Evolutionary conservation across 2,113 vertebrate genomes (phyloP), one percentile per base, ranked within the genome.

Genomic region (Phainopepla nitens): DNA sequence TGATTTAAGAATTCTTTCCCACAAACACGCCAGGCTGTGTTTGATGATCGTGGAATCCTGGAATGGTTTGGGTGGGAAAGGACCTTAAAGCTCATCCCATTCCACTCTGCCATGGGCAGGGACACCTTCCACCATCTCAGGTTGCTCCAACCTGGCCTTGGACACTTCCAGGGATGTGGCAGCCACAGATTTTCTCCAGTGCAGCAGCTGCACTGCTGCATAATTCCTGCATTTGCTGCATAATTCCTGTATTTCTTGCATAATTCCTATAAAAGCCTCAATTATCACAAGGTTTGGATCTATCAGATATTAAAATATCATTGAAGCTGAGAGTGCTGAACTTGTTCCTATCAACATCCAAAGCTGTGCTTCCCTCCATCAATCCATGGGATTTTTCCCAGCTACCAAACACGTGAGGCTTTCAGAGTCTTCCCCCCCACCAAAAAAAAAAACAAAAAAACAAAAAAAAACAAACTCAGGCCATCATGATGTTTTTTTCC

Each of bases 401-500:
- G 10, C n/a, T 15, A 4, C 42, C 33, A 24, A 51, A 64, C 13
- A 11, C 0, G 0, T 9, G 25, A 66, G 49, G 36, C 42, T 87
- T 44, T 25, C 56, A n/a, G 24, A 51, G 22, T 2, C 50, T 39
- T 53, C 41, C 35, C 62, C n/a, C n/a, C n/a, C n/a, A n/a, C n/a
- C 29, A 21, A 41, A 76, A 60, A 25, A 53, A 39, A 39, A 39
- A 39, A 39, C 39, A 9, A 39, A 39, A 39, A 39, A 39, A 39
- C 42, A 77, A 60, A 25, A 50, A 42, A 88, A 80, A 51, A 12
- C 35, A 80, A 51, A 12, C 35, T 64, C 66, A 23, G 25, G 11
- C 42, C 51, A 9, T 35, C 28, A 1, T 0, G 14, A 7, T 14
- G 0, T 1, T 51, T 53, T 83, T 36, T 77, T 33, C 27, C 50